Evolutionary conservation across 2,113 vertebrate species (phyloP), one percentile per base, ranked within the genome.

Genomic region (Laterallus jamaicensis): DNA sequence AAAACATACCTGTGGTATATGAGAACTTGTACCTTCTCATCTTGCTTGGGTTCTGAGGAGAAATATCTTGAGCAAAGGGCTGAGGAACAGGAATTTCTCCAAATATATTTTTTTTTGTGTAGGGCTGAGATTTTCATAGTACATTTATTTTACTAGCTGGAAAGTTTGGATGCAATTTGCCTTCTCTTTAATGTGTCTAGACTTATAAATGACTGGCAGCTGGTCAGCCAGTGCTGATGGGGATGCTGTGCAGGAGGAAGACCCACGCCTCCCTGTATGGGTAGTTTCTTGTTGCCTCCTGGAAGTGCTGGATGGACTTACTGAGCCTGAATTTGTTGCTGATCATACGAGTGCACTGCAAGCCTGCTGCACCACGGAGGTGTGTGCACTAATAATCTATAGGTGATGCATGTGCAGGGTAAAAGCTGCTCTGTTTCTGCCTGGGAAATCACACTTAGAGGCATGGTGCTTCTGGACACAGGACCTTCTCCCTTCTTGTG

Each of bases 301-400:
- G 73, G 29, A 67, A 78, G n/a, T 5, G 14, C 8, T 83, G 44
- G 11, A 7, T 66, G 28, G 35, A 29, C 26, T 70, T 49, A 25
- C 0, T 7, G 50, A 74, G 22, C 10, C 3, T 52, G 35, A 50
- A 21, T 35, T 52, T 69, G 11, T 39, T 17, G 6, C 49, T 47
- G 40, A 55, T 8, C 3, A 19, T 5, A 18, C 2, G 37, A 75
- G 37, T 7, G 15, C 10, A 2, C 17, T 31, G 28, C 32, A 40
- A 52, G 28, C 32, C 40, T 1, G 0, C 1, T 10, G 40, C 15
- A 15, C 20, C 20, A 4, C 2, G n/a, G 28, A 37, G n/a, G 12
- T 11, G 16, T 31, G 15, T 15, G 39, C 9, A 3, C 13, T 47
- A 24, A 26, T 55, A 67, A n/a, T 40, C 25, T 32, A 24, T 19